Percentiles rank a stretch among this genome's conserved stretches.
Conservation (phyloP, 2,888 invertebrate species). For the Acleris laterana region DNA sequence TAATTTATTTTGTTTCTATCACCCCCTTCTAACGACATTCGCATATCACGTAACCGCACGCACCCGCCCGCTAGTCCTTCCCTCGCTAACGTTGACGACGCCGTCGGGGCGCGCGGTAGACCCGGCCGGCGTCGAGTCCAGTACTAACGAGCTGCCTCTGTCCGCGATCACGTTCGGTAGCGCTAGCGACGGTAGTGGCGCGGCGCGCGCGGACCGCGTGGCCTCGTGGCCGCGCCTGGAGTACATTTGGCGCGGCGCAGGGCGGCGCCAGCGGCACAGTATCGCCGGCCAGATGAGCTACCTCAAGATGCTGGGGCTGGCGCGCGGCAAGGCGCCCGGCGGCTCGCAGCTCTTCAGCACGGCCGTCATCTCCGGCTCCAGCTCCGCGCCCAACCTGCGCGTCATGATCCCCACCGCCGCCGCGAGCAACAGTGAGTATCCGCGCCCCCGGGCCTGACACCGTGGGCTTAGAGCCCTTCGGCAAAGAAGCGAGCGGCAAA, state of each 20-base stretch:
- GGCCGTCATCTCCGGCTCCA: constrained; percentile 97
- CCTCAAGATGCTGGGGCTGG: constrained; percentile 94
- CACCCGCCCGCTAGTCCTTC: constrained; percentile 43
- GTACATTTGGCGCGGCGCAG: constrained; percentile 74
- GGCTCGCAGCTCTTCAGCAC: constrained; percentile 96
- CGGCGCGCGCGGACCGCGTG: constrained; percentile 53
- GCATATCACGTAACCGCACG: constrained; percentile 60
- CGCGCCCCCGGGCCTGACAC: constrained; percentile 22
- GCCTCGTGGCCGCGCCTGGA: constrained; percentile 50
- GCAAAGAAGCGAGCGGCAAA: no score
- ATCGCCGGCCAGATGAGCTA: constrained; percentile 97
- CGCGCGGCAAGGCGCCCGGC: constrained; percentile 84
- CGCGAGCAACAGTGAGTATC: constrained; percentile 88
- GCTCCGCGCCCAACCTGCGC: constrained; percentile 95
- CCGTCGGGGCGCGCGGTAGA: constrained; percentile 52
- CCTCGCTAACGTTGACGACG: constrained; percentile 53
- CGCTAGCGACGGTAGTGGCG: constrained; percentile 23
- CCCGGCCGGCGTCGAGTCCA: constrained; percentile 81
- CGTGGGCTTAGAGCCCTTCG: no score
- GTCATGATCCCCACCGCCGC: constrained; percentile 92
- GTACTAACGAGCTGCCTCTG: constrained; percentile 88
- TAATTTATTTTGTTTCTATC: constrained; percentile 64
- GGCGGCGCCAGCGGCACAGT: constrained; percentile 97
- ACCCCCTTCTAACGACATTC: constrained; percentile 61
- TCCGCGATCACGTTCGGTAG: constrained; percentile 82